A percentile compares a stretch with the other conserved stretches of the same genome.
phyloP scores from a whole-genome alignment of 2,797 vertebrate genomes.

The Protonibea diacanthus region DNA sequence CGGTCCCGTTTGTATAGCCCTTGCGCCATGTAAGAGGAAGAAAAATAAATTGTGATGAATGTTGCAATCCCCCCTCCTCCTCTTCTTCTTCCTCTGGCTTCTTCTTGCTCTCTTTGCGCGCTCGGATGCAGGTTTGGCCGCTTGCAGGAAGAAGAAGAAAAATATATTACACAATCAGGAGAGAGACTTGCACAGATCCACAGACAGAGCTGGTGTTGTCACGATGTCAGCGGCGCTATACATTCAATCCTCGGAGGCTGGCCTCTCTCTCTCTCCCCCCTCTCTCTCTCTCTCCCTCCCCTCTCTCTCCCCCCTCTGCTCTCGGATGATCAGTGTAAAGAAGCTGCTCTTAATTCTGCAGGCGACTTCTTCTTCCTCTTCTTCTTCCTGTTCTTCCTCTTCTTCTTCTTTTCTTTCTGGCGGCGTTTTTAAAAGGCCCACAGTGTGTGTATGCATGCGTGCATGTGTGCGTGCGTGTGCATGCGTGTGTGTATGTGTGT shows the following conservation, averaged over 20 bases:
- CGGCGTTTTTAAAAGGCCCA: constrained; percentile 44
- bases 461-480: background rate
- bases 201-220: constrained; percentile 70
- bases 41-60: constrained; percentile 68
- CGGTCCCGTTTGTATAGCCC: constrained; percentile 79
- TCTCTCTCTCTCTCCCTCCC: background rate
- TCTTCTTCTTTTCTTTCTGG: background rate
- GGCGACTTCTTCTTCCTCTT: constrained; percentile 22
- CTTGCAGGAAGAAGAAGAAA: constrained; percentile 55
- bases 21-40: constrained; percentile 84
- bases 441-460: background rate
- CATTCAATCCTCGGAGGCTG: constrained; percentile 48
- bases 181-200: constrained; percentile 58
- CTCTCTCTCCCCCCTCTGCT: no score
- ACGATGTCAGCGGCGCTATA: constrained; percentile 67
- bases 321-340: constrained; percentile 35
- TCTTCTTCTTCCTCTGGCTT: constrained; percentile 1
- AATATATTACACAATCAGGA: constrained; percentile 76
- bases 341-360: constrained; percentile 55
- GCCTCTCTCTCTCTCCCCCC: constrained; percentile 19
- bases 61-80: constrained; percentile 66
- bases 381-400: background rate
- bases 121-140: constrained; percentile 70
- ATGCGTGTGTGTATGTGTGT: background rate
- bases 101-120: constrained; percentile 44